Conservation (phyloP, 1,140 invertebrate species). For the Leptopilina boulardi region DNA sequence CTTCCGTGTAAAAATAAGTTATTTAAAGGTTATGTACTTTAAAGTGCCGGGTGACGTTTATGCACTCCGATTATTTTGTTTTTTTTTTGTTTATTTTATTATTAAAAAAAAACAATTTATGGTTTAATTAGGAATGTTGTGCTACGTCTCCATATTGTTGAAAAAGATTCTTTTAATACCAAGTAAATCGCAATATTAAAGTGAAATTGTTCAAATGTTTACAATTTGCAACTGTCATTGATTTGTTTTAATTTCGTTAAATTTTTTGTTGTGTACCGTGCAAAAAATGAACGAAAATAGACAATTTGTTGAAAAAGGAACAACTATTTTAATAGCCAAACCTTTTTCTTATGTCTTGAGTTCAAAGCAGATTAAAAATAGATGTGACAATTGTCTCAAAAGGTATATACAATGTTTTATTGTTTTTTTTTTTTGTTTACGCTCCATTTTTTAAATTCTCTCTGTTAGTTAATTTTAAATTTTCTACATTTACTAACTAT, state of each 20-base stretch:
- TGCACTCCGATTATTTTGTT: not conserved
- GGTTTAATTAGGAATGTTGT: not conserved
- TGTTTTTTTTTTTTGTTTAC: slow-evolving; percentile 22
- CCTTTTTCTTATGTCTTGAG: slow-evolving; percentile 80
- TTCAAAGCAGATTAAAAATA: slow-evolving; percentile 76
- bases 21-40: not conserved
- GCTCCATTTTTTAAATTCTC: slow-evolving; percentile 36
- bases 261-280: not conserved
- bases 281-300: slow-evolving; percentile 39
- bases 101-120: not conserved
- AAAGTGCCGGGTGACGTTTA: not conserved
- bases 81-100: not conserved
- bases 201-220: not conserved
- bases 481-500: slow-evolving; percentile 37
- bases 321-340: slow-evolving; percentile 76
- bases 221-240: not conserved
- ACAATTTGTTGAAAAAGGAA: slow-evolving; percentile 70
- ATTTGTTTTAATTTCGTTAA: not conserved
- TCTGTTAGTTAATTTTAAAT: slow-evolving; percentile 8
- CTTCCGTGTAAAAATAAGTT: too few relatives aligned
- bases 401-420: slow-evolving; percentile 70
- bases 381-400: slow-evolving; percentile 81
- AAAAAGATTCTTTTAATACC: not conserved
- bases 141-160: not conserved
- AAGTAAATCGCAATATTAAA: not conserved